Percentiles rank a stretch among this genome's conserved stretches.
Conservation (phyloP, 2,797 vertebrate species). For the Paguma larvata region DNA sequence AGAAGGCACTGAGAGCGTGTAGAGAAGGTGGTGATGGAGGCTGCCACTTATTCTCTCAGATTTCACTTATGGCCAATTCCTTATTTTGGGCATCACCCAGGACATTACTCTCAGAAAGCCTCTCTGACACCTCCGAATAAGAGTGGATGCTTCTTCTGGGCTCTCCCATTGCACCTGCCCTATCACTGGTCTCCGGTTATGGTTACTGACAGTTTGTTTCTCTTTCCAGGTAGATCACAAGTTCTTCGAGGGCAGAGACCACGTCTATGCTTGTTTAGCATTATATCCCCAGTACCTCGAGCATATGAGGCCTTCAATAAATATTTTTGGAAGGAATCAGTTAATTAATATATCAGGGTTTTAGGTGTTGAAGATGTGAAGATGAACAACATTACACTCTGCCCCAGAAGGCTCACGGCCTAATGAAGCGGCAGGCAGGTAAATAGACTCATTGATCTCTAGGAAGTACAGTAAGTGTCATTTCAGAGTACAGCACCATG, state of each 20-base stretch:
- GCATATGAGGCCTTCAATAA: not conserved
- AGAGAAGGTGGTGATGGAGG: no score
- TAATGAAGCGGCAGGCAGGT: not conserved
- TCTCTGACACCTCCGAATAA: not conserved
- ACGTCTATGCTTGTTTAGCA: not conserved
- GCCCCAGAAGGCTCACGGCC: not conserved
- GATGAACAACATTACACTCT: not conserved
- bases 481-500: not conserved
- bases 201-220: not conserved
- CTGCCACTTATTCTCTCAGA: not conserved
- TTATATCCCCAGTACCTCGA: not conserved
- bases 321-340: not conserved
- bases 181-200: not conserved
- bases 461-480: not conserved
- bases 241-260: not conserved
- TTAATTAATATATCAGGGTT: not conserved
- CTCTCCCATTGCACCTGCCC: not conserved
- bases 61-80: not conserved
- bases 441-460: not conserved
- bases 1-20: no score
- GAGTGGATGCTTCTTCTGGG: not conserved
- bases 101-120: not conserved
- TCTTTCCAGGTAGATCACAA: not conserved
- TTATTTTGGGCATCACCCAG: not conserved
- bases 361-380: not conserved